These are phyloP conservation scores for Saccostrea glomerata DNA, from an alignment of 1,140 invertebrate genomes.

Conservation along the genomic window DNA sequence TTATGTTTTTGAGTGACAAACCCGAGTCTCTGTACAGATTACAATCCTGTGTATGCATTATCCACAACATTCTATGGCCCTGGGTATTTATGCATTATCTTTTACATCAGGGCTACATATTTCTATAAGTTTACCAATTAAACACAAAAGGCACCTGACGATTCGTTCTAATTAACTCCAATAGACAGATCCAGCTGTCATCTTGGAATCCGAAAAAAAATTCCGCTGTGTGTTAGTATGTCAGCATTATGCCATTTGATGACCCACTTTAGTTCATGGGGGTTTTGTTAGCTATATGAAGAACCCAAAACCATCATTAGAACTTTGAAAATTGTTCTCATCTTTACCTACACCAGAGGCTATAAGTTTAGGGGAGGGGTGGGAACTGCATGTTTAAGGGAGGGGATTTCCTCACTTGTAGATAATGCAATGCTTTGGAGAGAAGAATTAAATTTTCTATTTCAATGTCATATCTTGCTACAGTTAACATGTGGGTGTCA, in stretches of 20 bases:
- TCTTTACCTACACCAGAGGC: too few species aligned
- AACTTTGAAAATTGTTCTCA: too few species aligned
- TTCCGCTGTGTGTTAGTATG: not conserved
- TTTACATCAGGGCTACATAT: slow-evolving; percentile 2
- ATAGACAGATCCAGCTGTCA: not conserved
- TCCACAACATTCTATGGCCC: not conserved
- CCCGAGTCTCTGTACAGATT: not conserved
- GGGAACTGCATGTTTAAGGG: too few species aligned
- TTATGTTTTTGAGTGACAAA: not conserved
- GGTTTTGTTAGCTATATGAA: too few species aligned
- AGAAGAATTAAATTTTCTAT: too few species aligned
- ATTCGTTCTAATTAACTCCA: slow-evolving; percentile 22
- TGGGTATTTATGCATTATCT: not conserved
- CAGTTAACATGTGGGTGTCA: too few species aligned
- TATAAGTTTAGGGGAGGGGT: too few species aligned
- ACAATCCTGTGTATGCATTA: not conserved
- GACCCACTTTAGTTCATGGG: not conserved
- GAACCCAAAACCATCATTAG: too few species aligned
- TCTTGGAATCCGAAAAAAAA: not conserved
- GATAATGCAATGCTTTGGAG: too few species aligned
- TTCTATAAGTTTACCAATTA: slow-evolving; percentile 12
- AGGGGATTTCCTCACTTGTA: too few species aligned
- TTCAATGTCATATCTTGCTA: too few species aligned
- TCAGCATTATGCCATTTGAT: not conserved
- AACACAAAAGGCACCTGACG: not conserved